Percentiles rank a stretch among this genome's conserved stretches.
These are phyloP conservation scores for Euwallacea fornicatus DNA, from an alignment of 1,140 invertebrate species.

Conservation along the genomic window DNA sequence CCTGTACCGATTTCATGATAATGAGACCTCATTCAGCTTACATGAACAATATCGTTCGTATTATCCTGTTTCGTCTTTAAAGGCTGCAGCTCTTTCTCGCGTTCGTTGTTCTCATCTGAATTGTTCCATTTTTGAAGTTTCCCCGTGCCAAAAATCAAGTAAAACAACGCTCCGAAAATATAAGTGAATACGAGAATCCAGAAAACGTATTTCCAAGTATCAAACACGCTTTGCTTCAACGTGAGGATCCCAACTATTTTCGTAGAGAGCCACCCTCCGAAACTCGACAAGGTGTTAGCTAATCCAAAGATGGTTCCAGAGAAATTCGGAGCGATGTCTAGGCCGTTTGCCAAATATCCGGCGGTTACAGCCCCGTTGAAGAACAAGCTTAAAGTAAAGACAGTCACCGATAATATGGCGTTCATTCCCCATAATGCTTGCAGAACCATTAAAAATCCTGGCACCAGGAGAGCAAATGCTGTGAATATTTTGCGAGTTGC, in stretches of 20 bases:
- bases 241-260: conserved; percentile 83
- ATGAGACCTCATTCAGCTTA: too few species aligned
- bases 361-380: conserved; percentile 84
- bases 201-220: conserved; percentile 83
- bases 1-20: too few species aligned
- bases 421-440: conserved; percentile 71
- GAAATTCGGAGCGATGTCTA: conserved; percentile 89
- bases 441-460: conserved; percentile 69
- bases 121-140: conserved; percentile 74
- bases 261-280: conserved; percentile 85
- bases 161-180: conserved; percentile 67
- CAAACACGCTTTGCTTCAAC: conserved; percentile 70
- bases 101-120: conserved; percentile 40
- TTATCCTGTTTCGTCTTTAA: conserved; percentile 48
- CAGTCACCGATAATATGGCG: conserved; percentile 67
- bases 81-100: conserved; percentile 53
- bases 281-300: conserved; percentile 85
- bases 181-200: conserved; percentile 78
- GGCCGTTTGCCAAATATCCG: conserved; percentile 84
- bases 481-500: conserved; percentile 70
- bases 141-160: conserved; percentile 69
- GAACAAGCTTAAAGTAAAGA: conserved; percentile 77
- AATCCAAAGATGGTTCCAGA: conserved; percentile 89
- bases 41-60: too few species aligned
- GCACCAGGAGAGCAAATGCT: conserved; percentile 61